These are phyloP conservation scores for Callyntrura sp. DNA, from an alignment of 2,888 invertebrate species.

Conservation along the genomic window DNA sequence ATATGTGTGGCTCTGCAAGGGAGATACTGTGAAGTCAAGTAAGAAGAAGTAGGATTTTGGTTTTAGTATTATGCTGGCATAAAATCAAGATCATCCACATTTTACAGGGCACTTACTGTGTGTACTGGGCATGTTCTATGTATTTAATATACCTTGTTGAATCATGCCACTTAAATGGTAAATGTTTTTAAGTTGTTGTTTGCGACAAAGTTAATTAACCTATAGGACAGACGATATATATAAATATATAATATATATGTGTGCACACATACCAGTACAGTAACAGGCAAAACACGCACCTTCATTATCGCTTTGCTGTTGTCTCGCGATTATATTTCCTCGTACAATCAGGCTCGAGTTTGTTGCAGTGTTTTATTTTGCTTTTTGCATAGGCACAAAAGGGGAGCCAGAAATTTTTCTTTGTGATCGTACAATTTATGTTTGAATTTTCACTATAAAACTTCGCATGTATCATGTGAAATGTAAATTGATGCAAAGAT, in stretches of 20 bases:
- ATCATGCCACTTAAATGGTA: not conserved
- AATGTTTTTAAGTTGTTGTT: conserved; percentile 7
- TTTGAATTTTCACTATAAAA: not conserved
- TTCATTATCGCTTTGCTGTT: not conserved
- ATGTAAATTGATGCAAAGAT: not conserved
- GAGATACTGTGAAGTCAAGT: not conserved
- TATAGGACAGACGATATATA: too few relatives aligned
- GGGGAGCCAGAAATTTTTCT: not conserved
- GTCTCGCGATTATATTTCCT: not conserved
- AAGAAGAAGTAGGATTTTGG: not conserved
- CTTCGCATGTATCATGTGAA: not conserved
- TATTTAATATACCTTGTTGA: conserved; percentile 25
- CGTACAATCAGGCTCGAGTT: not conserved
- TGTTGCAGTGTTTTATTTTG: not conserved
- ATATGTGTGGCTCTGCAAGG: too few relatives aligned
- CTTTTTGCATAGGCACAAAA: not conserved
- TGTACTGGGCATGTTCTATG: not conserved
- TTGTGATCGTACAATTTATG: not conserved
- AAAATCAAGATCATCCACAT: conserved; percentile 54
- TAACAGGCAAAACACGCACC: conserved; percentile 22
- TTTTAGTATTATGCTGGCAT: conserved; percentile 21
- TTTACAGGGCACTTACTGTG: not conserved
- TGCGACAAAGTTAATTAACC: conserved; percentile 48
- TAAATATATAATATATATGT: not conserved
- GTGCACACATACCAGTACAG: not conserved